Evolutionary conservation across 2,888 invertebrate genomes (phyloP), one percentile per base, ranked within the genome.

Genomic region (Callinectes sapidus): DNA sequence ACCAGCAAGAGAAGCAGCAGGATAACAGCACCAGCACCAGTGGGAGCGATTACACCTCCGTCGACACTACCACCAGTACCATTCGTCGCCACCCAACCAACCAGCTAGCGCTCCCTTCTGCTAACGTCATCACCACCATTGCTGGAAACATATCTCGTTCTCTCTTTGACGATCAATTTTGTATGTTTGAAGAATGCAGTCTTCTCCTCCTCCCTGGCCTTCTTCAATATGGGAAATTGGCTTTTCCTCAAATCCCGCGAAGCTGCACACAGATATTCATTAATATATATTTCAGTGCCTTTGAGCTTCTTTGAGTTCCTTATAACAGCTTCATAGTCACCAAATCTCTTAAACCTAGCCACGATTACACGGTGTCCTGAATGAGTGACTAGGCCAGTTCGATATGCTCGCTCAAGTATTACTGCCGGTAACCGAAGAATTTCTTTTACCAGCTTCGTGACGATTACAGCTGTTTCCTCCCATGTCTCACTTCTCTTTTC

Each of bases 291-390:
- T 18, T 18, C 13, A 66, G 66, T 66, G 18, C 66, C 66, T 66
- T 16, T 66, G 13, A 66, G 66, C 66, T 66, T 66, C 13, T 18
- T 66, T 66, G 66, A 66, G 66, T 66, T 66, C 66, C 66, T 66
- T 66, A 66, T 66, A 66, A 66, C 66, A 66, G 66, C 66, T 18
- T 66, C 66, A 66, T 18, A 66, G 66, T 66, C 66, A 66, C 66
- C 66, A 66, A 66, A 66, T 66, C 66, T 66, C 66, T 66, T 18
- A 18, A 66, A 66, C 66, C 18, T 66, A 18, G 66, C 66, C 66
- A 66, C 66, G 66, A 66, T 66, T 66, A 66, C 66, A 66, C 66
- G 66, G 66, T 66, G 66, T 66, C 66, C 66, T 66, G 66, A 16
- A 18, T 13, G 18, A 66, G 66, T 66, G 66, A 66, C 66, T 66